phyloP scores from a whole-genome alignment of 2,797 vertebrate species.

The Peromyscus nudipes region DNA sequence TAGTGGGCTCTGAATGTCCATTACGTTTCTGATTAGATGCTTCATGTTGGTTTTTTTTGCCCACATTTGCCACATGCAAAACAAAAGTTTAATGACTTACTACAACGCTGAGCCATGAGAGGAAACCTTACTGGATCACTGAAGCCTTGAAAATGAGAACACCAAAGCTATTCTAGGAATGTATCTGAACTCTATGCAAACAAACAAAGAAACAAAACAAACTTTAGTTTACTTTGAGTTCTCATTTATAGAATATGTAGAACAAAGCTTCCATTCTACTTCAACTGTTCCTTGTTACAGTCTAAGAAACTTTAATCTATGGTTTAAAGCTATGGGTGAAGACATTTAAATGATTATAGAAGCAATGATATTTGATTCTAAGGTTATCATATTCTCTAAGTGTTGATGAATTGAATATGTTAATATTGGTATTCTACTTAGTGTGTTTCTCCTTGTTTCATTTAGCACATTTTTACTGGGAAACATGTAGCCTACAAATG shows the following conservation, averaged over 20 bases:
- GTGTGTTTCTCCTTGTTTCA: not conserved
- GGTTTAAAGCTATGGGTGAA: not conserved
- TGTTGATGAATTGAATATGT: not conserved
- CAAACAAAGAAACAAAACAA: not conserved
- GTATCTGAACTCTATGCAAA: not conserved
- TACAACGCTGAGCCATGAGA: not conserved
- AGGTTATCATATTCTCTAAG: not conserved
- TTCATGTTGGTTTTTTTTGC: not conserved
- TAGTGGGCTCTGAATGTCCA: not conserved
- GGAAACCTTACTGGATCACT: not conserved
- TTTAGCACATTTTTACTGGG: not conserved
- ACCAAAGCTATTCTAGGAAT: not conserved
- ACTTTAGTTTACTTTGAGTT: not conserved
- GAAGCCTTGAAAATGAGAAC: not conserved
- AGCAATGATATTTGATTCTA: not conserved
- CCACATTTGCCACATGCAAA: not conserved
- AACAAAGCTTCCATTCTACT: not conserved
- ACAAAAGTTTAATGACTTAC: not conserved
- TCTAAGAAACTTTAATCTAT: not conserved
- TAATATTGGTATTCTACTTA: not conserved
- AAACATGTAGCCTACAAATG: not conserved
- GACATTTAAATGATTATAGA: not conserved
- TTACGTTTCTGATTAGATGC: not conserved
- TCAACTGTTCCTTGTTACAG: not conserved
- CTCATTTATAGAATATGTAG: not conserved